A percentile compares a stretch with the other conserved stretches of the same genome.
Evolutionary conservation across 2,888 invertebrate genomes (phyloP).

Genomic region (Eupelmus urozonus): DNA sequence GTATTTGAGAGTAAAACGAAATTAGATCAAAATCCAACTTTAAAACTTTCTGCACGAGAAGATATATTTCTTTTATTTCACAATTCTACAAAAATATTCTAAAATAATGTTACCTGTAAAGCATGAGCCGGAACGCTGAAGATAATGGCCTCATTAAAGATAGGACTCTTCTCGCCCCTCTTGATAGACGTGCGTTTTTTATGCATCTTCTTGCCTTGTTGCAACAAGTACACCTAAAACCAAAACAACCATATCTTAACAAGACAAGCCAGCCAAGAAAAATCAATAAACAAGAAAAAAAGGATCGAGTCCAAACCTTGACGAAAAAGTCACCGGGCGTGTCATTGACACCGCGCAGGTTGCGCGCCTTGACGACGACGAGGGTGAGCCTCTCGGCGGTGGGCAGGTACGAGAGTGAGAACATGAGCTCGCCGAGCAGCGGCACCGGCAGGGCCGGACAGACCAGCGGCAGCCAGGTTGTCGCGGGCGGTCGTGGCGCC

Average conservation of each 20-base stretch:
- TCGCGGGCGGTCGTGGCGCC: slow-evolving; percentile 82
- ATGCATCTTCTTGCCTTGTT: slow-evolving; percentile 88
- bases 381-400: slow-evolving; percentile 89
- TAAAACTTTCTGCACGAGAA: no score
- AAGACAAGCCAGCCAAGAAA: no score
- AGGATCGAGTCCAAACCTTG: no score
- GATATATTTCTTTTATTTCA: no score
- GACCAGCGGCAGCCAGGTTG: slow-evolving; percentile 88
- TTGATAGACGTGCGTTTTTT: slow-evolving; percentile 90
- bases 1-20: no score
- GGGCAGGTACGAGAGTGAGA: slow-evolving; percentile 89
- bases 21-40: no score
- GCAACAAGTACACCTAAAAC: slow-evolving; percentile 84
- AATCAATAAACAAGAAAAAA: no score
- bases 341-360: slow-evolving; percentile 81
- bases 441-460: slow-evolving; percentile 80
- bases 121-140: slow-evolving; percentile 88
- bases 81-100: no score
- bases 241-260: no score
- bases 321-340: slow-evolving; percentile 85
- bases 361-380: slow-evolving; percentile 87
- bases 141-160: slow-evolving; percentile 91
- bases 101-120: slow-evolving; percentile 79
- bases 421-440: slow-evolving; percentile 88
- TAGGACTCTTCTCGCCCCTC: slow-evolving; percentile 85